Base-by-base conservation (phyloP, 2,888 invertebrate genomes). In the Pristionchus japonicus region DNA sequence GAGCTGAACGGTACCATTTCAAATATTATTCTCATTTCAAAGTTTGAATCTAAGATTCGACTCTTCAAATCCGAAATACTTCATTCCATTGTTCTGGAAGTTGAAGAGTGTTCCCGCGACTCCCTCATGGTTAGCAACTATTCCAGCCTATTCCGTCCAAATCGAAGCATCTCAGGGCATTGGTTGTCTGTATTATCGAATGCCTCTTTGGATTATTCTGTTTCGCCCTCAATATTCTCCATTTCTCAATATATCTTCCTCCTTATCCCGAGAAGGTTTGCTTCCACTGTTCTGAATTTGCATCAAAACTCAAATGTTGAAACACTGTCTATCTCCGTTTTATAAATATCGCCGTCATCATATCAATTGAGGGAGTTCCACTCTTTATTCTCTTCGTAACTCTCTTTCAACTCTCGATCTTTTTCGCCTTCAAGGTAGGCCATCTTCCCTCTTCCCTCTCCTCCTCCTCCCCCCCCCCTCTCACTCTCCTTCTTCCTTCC, bases 11-110 rank as follows among this genome's bases (percentile, higher is more conserved):
- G 84, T 88, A 31, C 49, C 20, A 74, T 40, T 74, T 20, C 1
- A 37, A 37, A 37, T 74, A 74, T 23, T 40, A 40, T 74, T 23
- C 7, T 13, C 6, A 34, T 31, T 31, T 74, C 6, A 40, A 74
- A 43, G n/a, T 34, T 27, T 34, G 13, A 52, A 57, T 84, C 1
- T 37, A 9, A 86, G 86, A 80, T 92, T 92, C 88, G 92, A 92
- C 74, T 89, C 92, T 3, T 90, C 90, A 11, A 91, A 87, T 67
- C 92, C 92, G 23, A 90, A 91, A 57, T 92, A 91, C 64, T 88
- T 89, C 70, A 92, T 93, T 91, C 93, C 93, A 13, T 93, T 94
- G 74, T 94, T 93, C 89, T 94, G 94, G 94, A 90, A 91, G 27
- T 86, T 90, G 15, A 89, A 91, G 6, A 91, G 91, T 3, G 92